Evolutionary conservation across 2,888 invertebrate species (phyloP), one percentile per base, ranked within the genome.

Genomic region (Drosophila niveifrons): DNA sequence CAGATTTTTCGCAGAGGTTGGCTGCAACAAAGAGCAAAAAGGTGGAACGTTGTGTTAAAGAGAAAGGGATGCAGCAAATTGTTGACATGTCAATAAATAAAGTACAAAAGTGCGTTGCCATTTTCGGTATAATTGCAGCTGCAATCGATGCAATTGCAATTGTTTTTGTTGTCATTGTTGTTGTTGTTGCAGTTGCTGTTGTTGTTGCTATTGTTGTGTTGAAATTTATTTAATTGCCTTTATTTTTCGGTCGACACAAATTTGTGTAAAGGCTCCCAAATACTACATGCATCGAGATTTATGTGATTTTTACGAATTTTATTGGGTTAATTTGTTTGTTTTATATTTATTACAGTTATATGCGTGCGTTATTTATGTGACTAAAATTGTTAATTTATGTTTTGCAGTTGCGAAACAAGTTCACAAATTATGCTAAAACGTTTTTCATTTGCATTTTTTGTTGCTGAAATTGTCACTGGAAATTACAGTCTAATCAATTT

Each of bases 201-300:
- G 58, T 34, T 59, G 46, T 56, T 53, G 66, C 15, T 50, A 46
- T 48, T 65, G 65, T 50, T 69, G 61, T 47, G 64, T 39, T 59
- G 64, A 76, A 86, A 88, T 83, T 80, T 72, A 88, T 86, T 83
- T 86, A 88, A 84, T 84, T 88, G 84, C 81, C 80, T 76, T 71
- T 82, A 72, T 78, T 74, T 74, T 76, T 78, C 43, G 68, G 68
- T 62, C 50, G 63, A 56, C 62, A 51, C 67, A 56, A 66, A 77
- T 61, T 79, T 64, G 34, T 71, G 68, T 70, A 63, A 73, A 63
- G 80, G 57, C 66, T 72, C 68, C 68, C 73, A 75, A 66, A 31
- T 7, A 67, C 11, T 7, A 67, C 11, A 36, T 2, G 36, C 18
- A 18, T 3, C 57, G 72, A 75, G 72, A 85, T 82, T 83, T 86